These are phyloP conservation scores for Pangasius larnaudii DNA, from an alignment of 2,797 vertebrate species.

Conservation along the genomic window DNA sequence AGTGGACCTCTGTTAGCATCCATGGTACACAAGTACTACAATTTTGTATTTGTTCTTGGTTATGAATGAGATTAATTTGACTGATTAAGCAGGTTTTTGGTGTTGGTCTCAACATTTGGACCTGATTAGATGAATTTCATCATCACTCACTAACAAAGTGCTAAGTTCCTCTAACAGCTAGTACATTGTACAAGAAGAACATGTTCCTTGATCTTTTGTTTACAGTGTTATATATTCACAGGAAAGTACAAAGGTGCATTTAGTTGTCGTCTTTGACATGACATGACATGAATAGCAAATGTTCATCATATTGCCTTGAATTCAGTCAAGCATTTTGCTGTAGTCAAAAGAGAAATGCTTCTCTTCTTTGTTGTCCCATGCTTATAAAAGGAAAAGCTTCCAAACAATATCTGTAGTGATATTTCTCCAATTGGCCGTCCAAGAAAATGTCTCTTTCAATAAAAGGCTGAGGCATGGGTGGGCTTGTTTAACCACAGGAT, in stretches of 20 bases:
- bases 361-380: slow-evolving; percentile 31
- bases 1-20: background rate
- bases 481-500: slow-evolving; percentile 48
- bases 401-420: slow-evolving; percentile 57
- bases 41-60: background rate
- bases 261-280: slow-evolving; percentile 1
- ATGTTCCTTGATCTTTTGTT: slow-evolving; percentile 13
- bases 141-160: slow-evolving; percentile 19
- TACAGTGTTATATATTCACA: slow-evolving; percentile 21
- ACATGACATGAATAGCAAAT: slow-evolving; percentile 38
- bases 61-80: background rate
- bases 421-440: slow-evolving; percentile 54
- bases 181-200: slow-evolving; percentile 5
- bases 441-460: slow-evolving; percentile 57
- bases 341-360: slow-evolving; percentile 27
- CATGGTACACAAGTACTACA: too few species aligned
- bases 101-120: background rate
- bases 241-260: slow-evolving; percentile 5
- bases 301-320: slow-evolving; percentile 28
- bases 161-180: background rate
- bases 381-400: slow-evolving; percentile 56
- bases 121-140: background rate
- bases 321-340: slow-evolving; percentile 37
- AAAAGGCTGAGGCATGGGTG: slow-evolving; percentile 48
- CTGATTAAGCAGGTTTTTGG: background rate